Conservation (phyloP, 2,113 vertebrate genomes). For the Amphiprion percula region DNA sequence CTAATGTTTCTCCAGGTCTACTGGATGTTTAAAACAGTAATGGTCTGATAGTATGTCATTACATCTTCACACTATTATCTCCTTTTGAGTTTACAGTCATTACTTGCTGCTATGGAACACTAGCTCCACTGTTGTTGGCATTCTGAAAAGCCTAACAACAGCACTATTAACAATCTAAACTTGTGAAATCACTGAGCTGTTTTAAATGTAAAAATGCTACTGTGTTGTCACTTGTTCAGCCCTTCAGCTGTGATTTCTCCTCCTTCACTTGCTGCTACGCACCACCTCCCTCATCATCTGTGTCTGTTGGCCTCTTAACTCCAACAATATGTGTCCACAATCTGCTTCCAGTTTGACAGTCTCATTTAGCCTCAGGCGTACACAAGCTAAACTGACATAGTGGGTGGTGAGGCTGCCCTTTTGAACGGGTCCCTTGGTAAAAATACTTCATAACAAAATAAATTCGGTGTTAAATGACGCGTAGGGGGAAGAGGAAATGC, state of each 20-base stretch:
- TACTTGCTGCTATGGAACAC: no score
- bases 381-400: slow-evolving; percentile 37
- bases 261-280: slow-evolving; percentile 30
- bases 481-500: neutral
- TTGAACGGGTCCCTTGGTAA: slow-evolving; percentile 52
- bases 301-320: slow-evolving; percentile 54
- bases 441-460: slow-evolving; percentile 57
- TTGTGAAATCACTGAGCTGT: neutral
- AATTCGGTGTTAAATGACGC: slow-evolving; percentile 23
- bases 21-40: no score
- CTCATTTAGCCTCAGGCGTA: slow-evolving; percentile 53
- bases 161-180: neutral
- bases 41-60: no score
- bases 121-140: no score
- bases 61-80: no score
- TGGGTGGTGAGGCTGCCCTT: slow-evolving; percentile 45
- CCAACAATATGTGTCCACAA: slow-evolving; percentile 56
- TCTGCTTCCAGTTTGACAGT: slow-evolving; percentile 56
- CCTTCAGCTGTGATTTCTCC: slow-evolving; percentile 25
- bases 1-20: neutral
- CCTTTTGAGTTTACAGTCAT: neutral
- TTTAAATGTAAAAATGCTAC: slow-evolving; percentile 14
- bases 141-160: neutral
- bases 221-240: slow-evolving; percentile 11
- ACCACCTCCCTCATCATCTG: slow-evolving; percentile 52